A percentile compares a stretch with the other conserved stretches of the same genome.
phyloP scores from a whole-genome alignment of 2,113 vertebrate genomes.

The Thinocorus orbignyianus region DNA sequence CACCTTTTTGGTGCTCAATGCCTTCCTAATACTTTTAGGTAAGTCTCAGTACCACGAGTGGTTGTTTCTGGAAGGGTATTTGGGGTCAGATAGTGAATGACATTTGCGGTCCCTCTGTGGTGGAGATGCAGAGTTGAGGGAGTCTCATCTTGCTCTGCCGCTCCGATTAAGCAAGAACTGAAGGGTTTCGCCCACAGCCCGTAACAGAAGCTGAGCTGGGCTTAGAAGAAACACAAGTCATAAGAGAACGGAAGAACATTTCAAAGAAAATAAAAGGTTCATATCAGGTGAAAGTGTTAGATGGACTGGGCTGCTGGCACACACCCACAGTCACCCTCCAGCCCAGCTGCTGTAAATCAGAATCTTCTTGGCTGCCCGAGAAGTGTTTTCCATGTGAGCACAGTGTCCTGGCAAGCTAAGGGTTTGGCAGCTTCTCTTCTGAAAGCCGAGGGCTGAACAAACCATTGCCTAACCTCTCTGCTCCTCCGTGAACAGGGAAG shows the following conservation, averaged over 20 bases:
- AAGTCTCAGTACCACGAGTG: neutral
- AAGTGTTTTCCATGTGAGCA: slow-evolving; percentile 59
- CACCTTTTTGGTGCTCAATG: slow-evolving; percentile 83
- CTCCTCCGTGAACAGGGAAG: neutral
- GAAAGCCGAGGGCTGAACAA: neutral
- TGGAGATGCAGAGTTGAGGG: neutral
- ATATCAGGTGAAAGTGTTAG: slow-evolving; percentile 11
- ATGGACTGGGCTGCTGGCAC: neutral
- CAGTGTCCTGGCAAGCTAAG: slow-evolving; percentile 12
- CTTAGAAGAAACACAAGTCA: neutral
- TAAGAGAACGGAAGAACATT: neutral
- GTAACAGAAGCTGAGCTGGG: slow-evolving; percentile 46
- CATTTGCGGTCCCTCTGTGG: neutral
- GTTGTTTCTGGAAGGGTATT: neutral
- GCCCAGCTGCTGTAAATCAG: slow-evolving; percentile 56
- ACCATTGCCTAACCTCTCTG: neutral
- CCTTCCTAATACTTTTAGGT: slow-evolving; percentile 83
- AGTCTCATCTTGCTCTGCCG: neutral
- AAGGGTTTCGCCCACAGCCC: slow-evolving; percentile 18
- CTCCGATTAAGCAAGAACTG: neutral
- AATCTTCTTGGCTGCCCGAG: neutral
- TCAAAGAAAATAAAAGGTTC: slow-evolving; percentile 59
- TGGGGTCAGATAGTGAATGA: neutral
- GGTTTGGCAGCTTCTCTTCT: neutral
- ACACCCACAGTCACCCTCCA: neutral